phyloP scores from a whole-genome alignment of 2,888 invertebrate species.

The Erebia epiphron region DNA sequence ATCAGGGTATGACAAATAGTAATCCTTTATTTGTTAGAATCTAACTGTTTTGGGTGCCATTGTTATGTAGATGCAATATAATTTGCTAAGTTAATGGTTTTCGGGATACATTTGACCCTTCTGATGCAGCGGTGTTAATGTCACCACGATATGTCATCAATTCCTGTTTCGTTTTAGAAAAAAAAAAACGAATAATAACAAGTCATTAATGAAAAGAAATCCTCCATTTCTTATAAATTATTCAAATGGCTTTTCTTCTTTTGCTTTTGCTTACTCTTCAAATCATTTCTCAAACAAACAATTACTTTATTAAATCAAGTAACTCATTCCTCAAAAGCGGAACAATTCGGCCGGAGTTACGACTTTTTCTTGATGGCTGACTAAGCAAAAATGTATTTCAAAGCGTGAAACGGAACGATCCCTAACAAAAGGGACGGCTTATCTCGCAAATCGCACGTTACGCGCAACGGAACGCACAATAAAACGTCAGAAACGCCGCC shows the following conservation, averaged over 20 bases:
- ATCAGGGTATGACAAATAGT: constrained; percentile 35
- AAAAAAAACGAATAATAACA: not conserved
- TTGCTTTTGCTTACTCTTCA: constrained; percentile 10
- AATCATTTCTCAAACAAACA: constrained; percentile 40
- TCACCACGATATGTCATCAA: not conserved
- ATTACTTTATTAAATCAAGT: constrained; percentile 23
- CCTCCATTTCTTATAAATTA: constrained; percentile 15
- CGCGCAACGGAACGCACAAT: constrained; percentile 48
- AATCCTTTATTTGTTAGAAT: constrained; percentile 37
- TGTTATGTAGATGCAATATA: constrained; percentile 36
- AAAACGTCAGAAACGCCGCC: constrained; percentile 59
- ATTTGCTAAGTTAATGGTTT: constrained; percentile 29
- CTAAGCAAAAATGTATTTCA: constrained; percentile 37
- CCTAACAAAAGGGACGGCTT: constrained; percentile 35
- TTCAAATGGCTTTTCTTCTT: constrained; percentile 22
- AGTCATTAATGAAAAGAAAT: not conserved
- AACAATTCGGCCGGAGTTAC: constrained; percentile 23
- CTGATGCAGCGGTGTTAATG: not conserved
- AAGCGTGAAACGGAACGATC: constrained; percentile 33
- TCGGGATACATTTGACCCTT: not conserved
- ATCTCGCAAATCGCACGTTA: constrained; percentile 42
- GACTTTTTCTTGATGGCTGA: constrained; percentile 38
- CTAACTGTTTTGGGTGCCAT: constrained; percentile 33
- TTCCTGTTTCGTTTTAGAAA: not conserved
- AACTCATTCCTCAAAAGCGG: constrained; percentile 17